Conservation (phyloP, 2,888 invertebrate species). For the Drosophila flavopinicola region DNA sequence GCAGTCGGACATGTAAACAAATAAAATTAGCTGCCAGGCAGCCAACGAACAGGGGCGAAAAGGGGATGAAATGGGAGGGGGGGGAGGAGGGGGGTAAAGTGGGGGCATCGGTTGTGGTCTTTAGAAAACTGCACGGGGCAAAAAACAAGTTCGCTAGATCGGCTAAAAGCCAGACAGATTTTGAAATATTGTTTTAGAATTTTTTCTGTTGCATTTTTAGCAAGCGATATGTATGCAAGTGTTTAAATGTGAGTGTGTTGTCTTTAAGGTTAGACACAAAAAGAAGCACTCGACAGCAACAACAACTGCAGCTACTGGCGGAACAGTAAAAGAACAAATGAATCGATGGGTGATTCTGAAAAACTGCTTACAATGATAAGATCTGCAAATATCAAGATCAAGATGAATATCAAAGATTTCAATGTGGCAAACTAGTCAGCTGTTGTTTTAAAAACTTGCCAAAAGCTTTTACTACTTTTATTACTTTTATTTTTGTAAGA, state of each 20-base stretch:
- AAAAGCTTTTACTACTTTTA: too few relatives aligned
- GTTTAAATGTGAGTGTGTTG: constrained; percentile 17
- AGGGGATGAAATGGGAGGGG: constrained; percentile 10
- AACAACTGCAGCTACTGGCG: constrained; percentile 4
- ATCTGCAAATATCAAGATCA: too few relatives aligned
- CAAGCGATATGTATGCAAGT: constrained; percentile 44
- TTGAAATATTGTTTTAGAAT: constrained; percentile 80
- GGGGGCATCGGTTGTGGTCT: constrained; percentile 12
- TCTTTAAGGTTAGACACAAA: constrained; percentile 70
- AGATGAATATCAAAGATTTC: background rate
- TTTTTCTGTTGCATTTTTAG: constrained; percentile 75
- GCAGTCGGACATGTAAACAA: constrained; percentile 80
- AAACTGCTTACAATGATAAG: background rate
- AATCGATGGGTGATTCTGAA: constrained; percentile 11
- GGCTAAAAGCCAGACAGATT: constrained; percentile 80
- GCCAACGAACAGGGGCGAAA: constrained; percentile 15
- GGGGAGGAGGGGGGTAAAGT: constrained; percentile 7
- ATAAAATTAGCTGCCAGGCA: constrained; percentile 78
- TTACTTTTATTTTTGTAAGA: too few relatives aligned
- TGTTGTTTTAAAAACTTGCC: background rate
- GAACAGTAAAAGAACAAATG: background rate
- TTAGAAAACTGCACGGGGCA: constrained; percentile 53
- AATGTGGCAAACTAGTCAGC: too few relatives aligned
- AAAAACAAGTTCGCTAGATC: constrained; percentile 79
- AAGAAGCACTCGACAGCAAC: constrained; percentile 47